phyloP scores from a whole-genome alignment of 2,113 vertebrate genomes.

The Elachura formosa region DNA sequence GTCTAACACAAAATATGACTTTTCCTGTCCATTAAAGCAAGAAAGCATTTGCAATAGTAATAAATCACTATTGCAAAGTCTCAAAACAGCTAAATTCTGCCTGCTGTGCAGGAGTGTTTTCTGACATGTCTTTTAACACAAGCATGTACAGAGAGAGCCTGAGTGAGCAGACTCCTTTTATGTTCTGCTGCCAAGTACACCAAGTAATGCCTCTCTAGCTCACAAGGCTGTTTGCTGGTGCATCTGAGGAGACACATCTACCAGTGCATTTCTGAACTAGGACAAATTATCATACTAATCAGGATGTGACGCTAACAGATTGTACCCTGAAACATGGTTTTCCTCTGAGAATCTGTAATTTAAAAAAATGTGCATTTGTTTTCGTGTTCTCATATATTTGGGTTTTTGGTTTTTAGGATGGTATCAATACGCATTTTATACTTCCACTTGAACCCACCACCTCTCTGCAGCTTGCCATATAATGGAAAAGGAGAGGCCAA shows the following conservation, averaged over 20 bases:
- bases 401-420: neutral
- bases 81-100: neutral
- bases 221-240: neutral
- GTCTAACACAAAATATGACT: neutral
- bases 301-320: neutral
- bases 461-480: neutral
- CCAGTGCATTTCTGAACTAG: neutral
- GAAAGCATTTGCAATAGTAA: neutral
- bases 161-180: neutral
- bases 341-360: neutral
- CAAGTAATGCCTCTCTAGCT: neutral
- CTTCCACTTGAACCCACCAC: neutral
- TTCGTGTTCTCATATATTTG: neutral
- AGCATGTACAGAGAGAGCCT: neutral
- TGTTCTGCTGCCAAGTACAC: neutral
- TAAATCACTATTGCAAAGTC: neutral
- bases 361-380: neutral
- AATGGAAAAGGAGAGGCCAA: neutral
- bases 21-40: neutral
- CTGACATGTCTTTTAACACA: neutral
- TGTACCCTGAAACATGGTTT: neutral
- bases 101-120: neutral
- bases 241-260: neutral
- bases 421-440: neutral
- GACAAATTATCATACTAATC: neutral